Percentiles rank a stretch among this genome's conserved stretches.
These are phyloP conservation scores for Dryocosmus kuriphilus DNA, from an alignment of 2,888 invertebrate genomes.

Conservation along the genomic window DNA sequence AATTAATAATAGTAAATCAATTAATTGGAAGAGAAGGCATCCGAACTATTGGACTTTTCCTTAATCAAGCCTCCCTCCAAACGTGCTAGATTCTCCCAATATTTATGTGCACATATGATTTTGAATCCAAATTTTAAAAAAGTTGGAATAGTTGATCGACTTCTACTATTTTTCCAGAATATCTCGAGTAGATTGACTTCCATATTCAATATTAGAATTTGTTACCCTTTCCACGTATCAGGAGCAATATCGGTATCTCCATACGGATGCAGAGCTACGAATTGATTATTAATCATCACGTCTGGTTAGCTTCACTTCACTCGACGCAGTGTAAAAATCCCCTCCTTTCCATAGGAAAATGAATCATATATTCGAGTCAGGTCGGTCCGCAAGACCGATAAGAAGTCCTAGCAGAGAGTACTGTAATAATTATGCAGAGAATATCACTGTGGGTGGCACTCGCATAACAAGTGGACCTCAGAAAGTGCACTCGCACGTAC, in stretches of 20 bases:
- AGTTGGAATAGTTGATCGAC: background rate
- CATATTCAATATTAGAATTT: conserved; percentile 1
- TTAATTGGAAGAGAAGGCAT: no score
- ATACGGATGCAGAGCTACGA: background rate
- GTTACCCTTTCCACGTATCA: conserved; percentile 49
- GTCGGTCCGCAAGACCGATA: conserved; percentile 61
- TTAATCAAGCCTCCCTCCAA: no score
- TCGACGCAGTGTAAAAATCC: conserved; percentile 59
- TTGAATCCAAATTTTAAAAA: background rate
- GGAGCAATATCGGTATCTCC: conserved; percentile 11
- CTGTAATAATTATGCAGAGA: conserved; percentile 72
- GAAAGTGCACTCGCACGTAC: conserved; percentile 27
- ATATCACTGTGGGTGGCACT: conserved; percentile 64
- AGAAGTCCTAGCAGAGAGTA: conserved; percentile 63
- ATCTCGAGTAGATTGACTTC: background rate
- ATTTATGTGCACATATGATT: background rate
- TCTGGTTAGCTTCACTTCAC: conserved; percentile 49
- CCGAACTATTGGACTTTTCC: no score
- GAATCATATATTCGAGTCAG: conserved; percentile 64
- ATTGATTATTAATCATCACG: conserved; percentile 39
- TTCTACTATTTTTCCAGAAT: background rate
- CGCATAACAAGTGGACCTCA: conserved; percentile 66
- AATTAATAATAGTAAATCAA: no score
- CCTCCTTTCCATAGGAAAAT: conserved; percentile 52
- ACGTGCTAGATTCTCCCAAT: no score